Evolutionary conservation across 2,888 invertebrate species (phyloP).

Genomic region (Dicyrtomina minuta): DNA sequence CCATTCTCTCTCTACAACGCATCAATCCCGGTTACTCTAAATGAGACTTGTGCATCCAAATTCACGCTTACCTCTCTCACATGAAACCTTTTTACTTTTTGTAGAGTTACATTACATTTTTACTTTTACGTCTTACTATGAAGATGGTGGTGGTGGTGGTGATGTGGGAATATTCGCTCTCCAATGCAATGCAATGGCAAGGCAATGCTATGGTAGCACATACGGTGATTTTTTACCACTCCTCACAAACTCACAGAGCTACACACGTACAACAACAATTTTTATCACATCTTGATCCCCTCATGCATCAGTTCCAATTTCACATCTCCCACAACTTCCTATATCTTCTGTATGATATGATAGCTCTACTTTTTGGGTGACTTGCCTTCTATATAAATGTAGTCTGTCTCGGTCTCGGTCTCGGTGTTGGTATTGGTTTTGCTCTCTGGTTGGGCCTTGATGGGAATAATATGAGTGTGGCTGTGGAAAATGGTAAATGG

Average conservation of each 20-base stretch:
- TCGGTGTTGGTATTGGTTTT: not conserved
- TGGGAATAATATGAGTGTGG: not conserved
- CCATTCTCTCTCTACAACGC: too few species aligned
- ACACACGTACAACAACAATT: not conserved
- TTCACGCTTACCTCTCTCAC: too few species aligned
- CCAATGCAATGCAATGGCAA: too few species aligned
- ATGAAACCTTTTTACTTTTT: too few species aligned
- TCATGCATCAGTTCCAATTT: not conserved
- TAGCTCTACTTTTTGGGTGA: too few species aligned
- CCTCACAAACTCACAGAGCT: too few species aligned
- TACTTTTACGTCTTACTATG: too few species aligned
- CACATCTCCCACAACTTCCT: not conserved
- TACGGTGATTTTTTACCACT: too few species aligned
- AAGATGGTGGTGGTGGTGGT: too few species aligned
- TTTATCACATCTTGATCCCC: slow-evolving; percentile 18
- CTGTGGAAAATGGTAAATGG: not conserved
- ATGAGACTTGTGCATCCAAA: slow-evolving; percentile 21
- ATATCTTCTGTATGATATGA: not conserved
- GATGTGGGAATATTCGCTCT: too few species aligned
- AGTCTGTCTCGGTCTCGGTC: not conserved
- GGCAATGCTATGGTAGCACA: too few species aligned
- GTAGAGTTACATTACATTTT: too few species aligned
- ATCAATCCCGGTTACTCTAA: slow-evolving; percentile 39
- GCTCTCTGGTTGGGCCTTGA: not conserved
- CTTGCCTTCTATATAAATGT: not conserved